Base-by-base conservation (phyloP, 2,797 vertebrate species). In the Eupleurogrammus muticus region DNA sequence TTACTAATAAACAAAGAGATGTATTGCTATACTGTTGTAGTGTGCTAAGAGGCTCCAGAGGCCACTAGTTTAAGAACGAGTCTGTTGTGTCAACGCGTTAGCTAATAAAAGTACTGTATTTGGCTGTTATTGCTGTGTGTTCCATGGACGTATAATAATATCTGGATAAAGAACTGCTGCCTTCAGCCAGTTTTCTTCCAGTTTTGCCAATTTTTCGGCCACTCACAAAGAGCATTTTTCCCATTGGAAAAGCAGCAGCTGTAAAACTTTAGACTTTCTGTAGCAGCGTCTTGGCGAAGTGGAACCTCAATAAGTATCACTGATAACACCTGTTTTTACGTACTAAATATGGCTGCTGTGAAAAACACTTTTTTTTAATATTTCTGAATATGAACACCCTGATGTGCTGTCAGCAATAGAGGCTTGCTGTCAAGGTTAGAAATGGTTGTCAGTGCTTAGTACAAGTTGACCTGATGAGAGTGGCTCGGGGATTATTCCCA, bases 401-500 rank as follows among this genome's bases (percentile, higher is more conserved):
- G 13, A 24, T 1, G 4, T 32, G 24, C 23, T 40, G 20, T 32
- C 5, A 9, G 1, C 66, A 24, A 16, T 48, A 17, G 62, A 54
- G 12, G 38, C 28, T 13, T 5, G 19, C 51, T 60, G 42, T 64
- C 38, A 20, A 60, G 77, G 74, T 81, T 81, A 73, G 74, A 85
- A 75, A 48, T 28, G 66, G 28, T 36, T 77, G 75, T 74, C 69
- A 48, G 67, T 60, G 50, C 54, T 83, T 66, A 47, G 58, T 50
- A 64, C 66, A 75, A 63, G 72, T 74, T 88, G 89, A 88, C 82
- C 84, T 67, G 70, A 80, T 68, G 74, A 80, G 84, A 80, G 59
- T 21, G 16, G 42, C 75, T 77, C 51, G 21, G 21, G 88, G 88
- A 89, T 93, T 90, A 91, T 91, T 90, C 86, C 83, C 86, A 83